Evolutionary conservation across 2,888 invertebrate genomes (phyloP).

Genomic region (Cosmia pyralina): DNA sequence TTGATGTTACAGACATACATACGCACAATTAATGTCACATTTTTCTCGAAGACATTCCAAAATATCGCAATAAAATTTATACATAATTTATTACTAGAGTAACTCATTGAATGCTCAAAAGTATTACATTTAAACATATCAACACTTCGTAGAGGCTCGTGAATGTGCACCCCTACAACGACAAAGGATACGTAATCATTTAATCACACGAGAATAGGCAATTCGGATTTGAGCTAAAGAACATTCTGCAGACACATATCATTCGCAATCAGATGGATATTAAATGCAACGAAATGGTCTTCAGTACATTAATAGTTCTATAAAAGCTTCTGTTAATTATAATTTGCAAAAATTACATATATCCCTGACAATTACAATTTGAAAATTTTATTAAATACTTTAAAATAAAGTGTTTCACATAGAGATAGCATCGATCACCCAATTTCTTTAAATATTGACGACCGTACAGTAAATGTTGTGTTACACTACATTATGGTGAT

Average conservation of each 20-base stretch:
- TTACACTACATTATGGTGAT: constrained; percentile 68
- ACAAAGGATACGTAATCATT: constrained; percentile 22
- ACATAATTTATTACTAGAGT: constrained; percentile 20
- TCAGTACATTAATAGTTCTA: not conserved
- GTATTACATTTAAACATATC: constrained; percentile 10
- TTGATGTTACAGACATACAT: constrained; percentile 17
- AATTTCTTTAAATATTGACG: constrained; percentile 14
- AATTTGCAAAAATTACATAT: constrained; percentile 15
- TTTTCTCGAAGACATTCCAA: constrained; percentile 38
- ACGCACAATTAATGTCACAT: constrained; percentile 9
- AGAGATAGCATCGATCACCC: not conserved
- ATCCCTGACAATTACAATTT: not conserved
- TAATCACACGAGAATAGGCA: constrained; percentile 1
- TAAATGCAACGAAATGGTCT: constrained; percentile 48
- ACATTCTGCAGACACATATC: constrained; percentile 2
- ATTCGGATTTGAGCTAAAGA: constrained; percentile 11
- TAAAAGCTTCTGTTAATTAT: not conserved
- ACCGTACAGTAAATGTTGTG: constrained; percentile 25
- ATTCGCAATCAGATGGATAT: constrained; percentile 24
- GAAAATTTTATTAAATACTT: not conserved
- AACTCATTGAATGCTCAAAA: constrained; percentile 29
- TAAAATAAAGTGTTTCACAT: constrained; percentile 5
- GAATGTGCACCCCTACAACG: constrained; percentile 13
- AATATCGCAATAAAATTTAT: constrained; percentile 16
- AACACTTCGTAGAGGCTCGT: constrained; percentile 4